These are phyloP conservation scores for Hemiscyllium ocellatum DNA, from an alignment of 2,113 vertebrate species.

Conservation along the genomic window DNA sequence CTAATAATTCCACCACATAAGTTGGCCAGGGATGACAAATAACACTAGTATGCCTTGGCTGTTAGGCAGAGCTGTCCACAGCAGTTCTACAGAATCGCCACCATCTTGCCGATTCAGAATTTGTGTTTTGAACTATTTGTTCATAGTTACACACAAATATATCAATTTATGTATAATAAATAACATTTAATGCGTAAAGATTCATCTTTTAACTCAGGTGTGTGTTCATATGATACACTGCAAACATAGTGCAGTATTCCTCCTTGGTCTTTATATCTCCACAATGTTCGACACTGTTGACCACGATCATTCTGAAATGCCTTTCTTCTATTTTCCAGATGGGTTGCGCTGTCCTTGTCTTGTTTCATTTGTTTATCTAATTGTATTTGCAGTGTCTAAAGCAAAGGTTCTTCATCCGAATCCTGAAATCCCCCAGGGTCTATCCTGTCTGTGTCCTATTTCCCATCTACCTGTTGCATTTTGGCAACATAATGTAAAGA, in stretches of 20 bases:
- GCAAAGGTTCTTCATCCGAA: neutral
- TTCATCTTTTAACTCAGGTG: neutral
- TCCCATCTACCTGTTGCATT: neutral
- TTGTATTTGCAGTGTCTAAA: neutral
- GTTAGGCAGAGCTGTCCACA: too few species aligned
- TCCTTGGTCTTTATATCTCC: neutral
- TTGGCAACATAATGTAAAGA: neutral
- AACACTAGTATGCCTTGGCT: too few species aligned
- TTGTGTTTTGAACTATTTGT: neutral
- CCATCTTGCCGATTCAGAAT: too few species aligned
- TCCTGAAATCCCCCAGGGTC: neutral
- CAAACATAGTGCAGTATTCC: neutral
- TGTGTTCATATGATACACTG: neutral
- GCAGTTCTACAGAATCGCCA: too few species aligned
- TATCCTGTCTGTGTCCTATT: neutral
- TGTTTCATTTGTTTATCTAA: neutral
- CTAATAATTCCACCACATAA: too few species aligned
- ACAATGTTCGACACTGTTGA: neutral
- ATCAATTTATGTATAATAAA: neutral
- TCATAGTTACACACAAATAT: neutral
- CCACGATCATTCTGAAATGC: neutral
- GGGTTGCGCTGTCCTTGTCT: neutral
- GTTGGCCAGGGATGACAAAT: too few species aligned
- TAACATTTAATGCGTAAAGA: neutral
- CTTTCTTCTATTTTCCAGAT: neutral